These are phyloP conservation scores for Volucella inanis DNA, from an alignment of 2,888 invertebrate genomes.

Conservation along the genomic window DNA sequence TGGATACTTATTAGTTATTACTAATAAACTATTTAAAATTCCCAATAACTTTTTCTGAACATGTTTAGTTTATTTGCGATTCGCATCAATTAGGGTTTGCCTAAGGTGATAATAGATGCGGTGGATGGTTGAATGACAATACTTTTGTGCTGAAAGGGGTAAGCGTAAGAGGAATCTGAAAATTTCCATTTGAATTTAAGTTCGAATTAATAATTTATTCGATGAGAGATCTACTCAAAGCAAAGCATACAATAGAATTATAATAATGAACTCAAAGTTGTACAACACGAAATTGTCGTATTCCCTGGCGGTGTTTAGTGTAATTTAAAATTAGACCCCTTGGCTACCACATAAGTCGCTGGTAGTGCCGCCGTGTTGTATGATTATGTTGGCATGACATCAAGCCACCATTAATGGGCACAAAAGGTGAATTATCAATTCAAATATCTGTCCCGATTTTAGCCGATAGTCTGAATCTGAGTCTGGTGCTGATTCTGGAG, in stretches of 20 bases:
- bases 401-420: neutral
- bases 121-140: neutral
- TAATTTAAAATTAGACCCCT: constrained; percentile 35
- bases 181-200: constrained; percentile 50
- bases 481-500: neutral
- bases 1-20: neutral
- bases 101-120: no score
- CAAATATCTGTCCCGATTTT: constrained; percentile 14
- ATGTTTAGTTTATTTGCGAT: constrained; percentile 49
- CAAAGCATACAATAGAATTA: constrained; percentile 12
- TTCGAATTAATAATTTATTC: constrained; percentile 54
- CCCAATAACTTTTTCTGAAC: constrained; percentile 54
- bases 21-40: constrained; percentile 48
- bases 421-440: constrained; percentile 43
- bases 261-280: constrained; percentile 16
- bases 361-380: neutral
- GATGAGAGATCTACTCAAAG: constrained; percentile 5
- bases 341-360: constrained; percentile 13
- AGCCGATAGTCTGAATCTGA: no score
- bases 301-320: constrained; percentile 37
- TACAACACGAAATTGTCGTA: constrained; percentile 15
- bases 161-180: constrained; percentile 16
- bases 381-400: neutral
- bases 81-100: constrained; percentile 27
- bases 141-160: neutral